Conservation (phyloP, 2,113 vertebrate genomes). For the Phylloscopus trochilus region DNA sequence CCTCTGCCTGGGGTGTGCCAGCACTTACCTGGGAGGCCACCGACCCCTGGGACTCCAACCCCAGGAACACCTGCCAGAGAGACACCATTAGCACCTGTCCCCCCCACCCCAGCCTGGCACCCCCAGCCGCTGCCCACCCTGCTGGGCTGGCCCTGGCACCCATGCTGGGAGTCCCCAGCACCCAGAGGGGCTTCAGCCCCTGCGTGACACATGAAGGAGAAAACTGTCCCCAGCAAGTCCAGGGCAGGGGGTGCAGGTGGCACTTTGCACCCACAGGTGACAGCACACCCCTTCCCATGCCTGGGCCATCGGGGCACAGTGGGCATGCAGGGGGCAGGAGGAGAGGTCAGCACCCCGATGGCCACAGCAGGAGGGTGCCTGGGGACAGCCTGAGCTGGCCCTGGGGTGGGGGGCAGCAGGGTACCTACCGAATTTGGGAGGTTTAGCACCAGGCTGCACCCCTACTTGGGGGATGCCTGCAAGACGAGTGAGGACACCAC, state of each 20-base stretch:
- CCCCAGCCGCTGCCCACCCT: neutral
- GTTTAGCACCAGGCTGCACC: slow-evolving; percentile 67
- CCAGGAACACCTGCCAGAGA: slow-evolving; percentile 30
- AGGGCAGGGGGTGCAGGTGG: neutral
- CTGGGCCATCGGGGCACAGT: accelerated
- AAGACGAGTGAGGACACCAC: accelerated
- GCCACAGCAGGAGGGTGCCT: neutral
- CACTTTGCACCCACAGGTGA: neutral
- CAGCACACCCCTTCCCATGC: neutral
- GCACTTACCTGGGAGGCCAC: slow-evolving; percentile 22
- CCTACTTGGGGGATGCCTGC: slow-evolving; percentile 70
- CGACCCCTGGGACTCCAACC: slow-evolving; percentile 35
- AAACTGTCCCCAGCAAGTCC: neutral
- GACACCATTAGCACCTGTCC: neutral
- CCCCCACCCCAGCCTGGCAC: accelerated
- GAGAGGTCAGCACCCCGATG: accelerated
- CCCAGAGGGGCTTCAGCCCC: neutral
- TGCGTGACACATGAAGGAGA: neutral
- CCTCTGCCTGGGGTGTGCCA: neutral
- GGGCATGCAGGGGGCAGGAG: accelerated
- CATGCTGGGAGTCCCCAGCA: neutral
- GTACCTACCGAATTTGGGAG: slow-evolving; percentile 70
- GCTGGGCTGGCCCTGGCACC: neutral
- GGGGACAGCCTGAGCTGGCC: accelerated
- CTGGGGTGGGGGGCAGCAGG: neutral